Conservation (phyloP, 2,113 vertebrate species). For the Ophiodon elongatus region DNA sequence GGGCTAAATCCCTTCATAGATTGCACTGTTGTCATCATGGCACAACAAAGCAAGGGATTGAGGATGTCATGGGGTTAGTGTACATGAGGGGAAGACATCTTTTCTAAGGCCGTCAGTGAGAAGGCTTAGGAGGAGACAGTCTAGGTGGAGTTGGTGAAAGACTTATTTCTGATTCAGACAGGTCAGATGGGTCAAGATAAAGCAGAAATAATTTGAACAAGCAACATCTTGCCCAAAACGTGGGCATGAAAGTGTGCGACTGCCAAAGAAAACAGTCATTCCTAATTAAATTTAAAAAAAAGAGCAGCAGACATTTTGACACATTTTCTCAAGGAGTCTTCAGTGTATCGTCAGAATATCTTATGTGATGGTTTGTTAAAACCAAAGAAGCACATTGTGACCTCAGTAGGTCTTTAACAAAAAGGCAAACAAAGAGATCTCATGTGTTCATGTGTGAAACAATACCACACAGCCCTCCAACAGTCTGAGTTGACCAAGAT, state of each 20-base stretch:
- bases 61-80: conserved; percentile 41
- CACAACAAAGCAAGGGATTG: conserved; percentile 28
- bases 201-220: conserved; percentile 4
- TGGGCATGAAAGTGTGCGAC: not conserved
- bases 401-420: conserved; percentile 9
- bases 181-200: not conserved
- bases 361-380: not conserved
- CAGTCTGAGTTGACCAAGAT: no score
- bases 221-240: not conserved
- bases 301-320: not conserved
- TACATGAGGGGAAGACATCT: conserved; percentile 27
- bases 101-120: conserved; percentile 28
- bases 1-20: conserved; percentile 34
- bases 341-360: not conserved
- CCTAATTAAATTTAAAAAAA: not conserved
- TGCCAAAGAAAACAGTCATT: not conserved
- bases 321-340: not conserved
- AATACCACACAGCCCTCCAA: no score
- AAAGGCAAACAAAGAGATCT: conserved; percentile 34
- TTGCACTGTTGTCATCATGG: conserved; percentile 26
- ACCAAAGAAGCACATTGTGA: not conserved
- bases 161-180: conserved; percentile 22
- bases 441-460: no score
- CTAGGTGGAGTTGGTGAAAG: not conserved
- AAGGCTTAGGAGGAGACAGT: conserved; percentile 40